phyloP scores from a whole-genome alignment of 2,888 invertebrate species.

The Boloria selene region DNA sequence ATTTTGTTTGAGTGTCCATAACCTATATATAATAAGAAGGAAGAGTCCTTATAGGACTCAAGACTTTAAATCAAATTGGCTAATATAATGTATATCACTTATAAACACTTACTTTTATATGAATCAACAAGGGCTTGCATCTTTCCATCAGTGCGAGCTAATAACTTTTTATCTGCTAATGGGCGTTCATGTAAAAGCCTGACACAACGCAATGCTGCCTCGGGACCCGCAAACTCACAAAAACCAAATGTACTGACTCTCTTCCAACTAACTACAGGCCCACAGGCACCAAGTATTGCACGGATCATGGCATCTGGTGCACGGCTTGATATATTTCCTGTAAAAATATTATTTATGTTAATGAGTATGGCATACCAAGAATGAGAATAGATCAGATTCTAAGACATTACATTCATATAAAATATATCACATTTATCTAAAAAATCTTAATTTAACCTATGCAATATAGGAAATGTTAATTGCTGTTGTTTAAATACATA shows the following conservation, averaged over 20 bases:
- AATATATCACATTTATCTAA: too few species aligned
- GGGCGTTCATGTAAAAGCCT: conserved; percentile 95
- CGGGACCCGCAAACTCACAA: conserved; percentile 96
- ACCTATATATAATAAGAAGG: too few species aligned
- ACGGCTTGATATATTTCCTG: conserved; percentile 94
- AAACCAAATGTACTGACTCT: conserved; percentile 98
- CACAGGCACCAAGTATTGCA: conserved; percentile 95
- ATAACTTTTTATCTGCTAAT: conserved; percentile 95
- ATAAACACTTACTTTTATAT: conserved; percentile 87
- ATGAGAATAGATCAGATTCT: too few species aligned
- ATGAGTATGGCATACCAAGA: too few species aligned
- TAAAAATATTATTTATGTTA: neutral
- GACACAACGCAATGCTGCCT: conserved; percentile 97
- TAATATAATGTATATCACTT: neutral
- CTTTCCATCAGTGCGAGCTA: conserved; percentile 98
- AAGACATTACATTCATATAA: too few species aligned
- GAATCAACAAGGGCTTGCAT: conserved; percentile 96
- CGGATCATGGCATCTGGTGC: conserved; percentile 98
- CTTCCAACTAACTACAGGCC: conserved; percentile 98
- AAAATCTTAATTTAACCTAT: too few species aligned
- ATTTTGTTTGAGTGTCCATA: too few species aligned
- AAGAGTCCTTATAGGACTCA: too few species aligned
- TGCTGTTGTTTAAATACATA: neutral
- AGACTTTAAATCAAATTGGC: neutral
- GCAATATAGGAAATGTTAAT: neutral